These are phyloP conservation scores for Heliconius sara DNA, from an alignment of 2,888 invertebrate genomes.

Conservation along the genomic window DNA sequence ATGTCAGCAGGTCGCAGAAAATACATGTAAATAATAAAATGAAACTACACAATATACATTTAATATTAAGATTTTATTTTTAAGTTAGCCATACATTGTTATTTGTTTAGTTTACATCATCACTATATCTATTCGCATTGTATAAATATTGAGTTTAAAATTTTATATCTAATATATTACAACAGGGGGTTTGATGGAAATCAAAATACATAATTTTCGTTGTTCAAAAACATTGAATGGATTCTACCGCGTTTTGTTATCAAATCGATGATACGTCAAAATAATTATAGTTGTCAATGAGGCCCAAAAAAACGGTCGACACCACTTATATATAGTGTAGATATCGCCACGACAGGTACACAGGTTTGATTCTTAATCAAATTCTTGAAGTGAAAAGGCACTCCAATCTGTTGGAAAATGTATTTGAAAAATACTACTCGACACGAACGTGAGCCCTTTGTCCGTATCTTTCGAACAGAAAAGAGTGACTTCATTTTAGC, in stretches of 20 bases:
- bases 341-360: neutral
- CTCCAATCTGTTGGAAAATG: neutral
- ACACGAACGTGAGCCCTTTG: neutral
- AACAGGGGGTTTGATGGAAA: conserved; percentile 37
- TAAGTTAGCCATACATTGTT: conserved; percentile 44
- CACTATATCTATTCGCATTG: conserved; percentile 12
- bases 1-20: neutral
- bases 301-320: neutral
- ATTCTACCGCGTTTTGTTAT: neutral
- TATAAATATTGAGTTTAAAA: conserved; percentile 33
- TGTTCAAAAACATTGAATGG: conserved; percentile 40
- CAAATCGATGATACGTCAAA: neutral
- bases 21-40: conserved; percentile 46
- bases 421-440: neutral
- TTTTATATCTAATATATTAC: conserved; percentile 38
- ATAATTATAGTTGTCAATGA: neutral
- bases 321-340: neutral
- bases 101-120: conserved; percentile 35
- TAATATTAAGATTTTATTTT: conserved; percentile 76
- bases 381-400: neutral
- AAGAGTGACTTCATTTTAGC: neutral
- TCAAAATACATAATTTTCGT: conserved; percentile 47
- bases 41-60: conserved; percentile 64
- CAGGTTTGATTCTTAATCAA: neutral
- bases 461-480: neutral